A percentile compares a stretch with the other conserved stretches of the same genome.
phyloP scores from a whole-genome alignment of 2,888 invertebrate genomes.

The Acanthococcus lagerstroemiae region DNA sequence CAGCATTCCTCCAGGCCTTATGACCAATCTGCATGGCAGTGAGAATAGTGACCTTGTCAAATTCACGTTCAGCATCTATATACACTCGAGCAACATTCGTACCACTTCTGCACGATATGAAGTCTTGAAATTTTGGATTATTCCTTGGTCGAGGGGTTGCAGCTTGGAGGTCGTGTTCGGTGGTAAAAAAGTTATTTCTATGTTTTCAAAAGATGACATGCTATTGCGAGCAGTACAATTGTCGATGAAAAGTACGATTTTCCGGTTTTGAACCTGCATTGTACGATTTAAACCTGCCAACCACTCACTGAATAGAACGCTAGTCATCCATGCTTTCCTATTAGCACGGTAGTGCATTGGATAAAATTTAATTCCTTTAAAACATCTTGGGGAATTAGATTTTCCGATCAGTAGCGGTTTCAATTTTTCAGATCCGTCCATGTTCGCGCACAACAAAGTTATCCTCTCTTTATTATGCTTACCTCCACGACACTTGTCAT shows the following conservation, averaged over 20 bases:
- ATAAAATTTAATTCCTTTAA: slow-evolving; percentile 36
- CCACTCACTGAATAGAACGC: slow-evolving; percentile 20
- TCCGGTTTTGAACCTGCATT: background rate
- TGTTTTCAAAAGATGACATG: background rate
- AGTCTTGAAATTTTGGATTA: background rate
- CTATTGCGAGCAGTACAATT: background rate
- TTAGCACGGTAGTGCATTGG: slow-evolving; percentile 39
- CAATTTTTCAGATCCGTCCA: slow-evolving; percentile 37
- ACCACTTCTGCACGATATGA: background rate
- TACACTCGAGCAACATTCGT: background rate
- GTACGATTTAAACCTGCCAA: background rate
- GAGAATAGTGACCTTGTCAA: background rate
- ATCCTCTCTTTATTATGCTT: slow-evolving; percentile 39
- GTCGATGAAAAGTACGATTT: background rate
- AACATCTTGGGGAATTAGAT: slow-evolving; percentile 39
- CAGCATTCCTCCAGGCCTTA: background rate
- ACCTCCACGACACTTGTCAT: slow-evolving; percentile 39
- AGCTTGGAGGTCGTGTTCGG: background rate
- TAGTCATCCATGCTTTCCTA: slow-evolving; percentile 34
- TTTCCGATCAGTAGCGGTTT: slow-evolving; percentile 39
- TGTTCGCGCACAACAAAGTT: slow-evolving; percentile 31
- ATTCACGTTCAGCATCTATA: background rate
- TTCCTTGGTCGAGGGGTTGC: background rate
- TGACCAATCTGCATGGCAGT: background rate
- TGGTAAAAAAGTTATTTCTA: background rate